These are phyloP conservation scores for Drosophila dives DNA, from an alignment of 2,888 invertebrate genomes.

Conservation along the genomic window DNA sequence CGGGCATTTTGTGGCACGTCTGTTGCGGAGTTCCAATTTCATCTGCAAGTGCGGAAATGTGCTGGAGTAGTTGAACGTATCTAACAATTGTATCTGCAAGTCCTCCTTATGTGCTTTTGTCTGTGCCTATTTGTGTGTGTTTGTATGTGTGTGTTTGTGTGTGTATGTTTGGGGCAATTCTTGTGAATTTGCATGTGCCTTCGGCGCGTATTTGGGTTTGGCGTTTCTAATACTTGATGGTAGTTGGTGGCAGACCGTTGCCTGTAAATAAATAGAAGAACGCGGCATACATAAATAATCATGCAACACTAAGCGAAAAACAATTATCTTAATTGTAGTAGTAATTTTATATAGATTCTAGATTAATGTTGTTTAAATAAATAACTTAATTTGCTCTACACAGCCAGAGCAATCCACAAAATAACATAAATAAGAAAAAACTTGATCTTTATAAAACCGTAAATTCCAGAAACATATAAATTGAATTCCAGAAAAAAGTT, in stretches of 20 bases:
- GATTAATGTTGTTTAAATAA: background rate
- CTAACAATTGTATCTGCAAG: conserved; percentile 60
- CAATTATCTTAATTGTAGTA: background rate
- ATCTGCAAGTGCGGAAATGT: conserved; percentile 64
- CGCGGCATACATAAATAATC: conserved; percentile 48
- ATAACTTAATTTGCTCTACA: too few relatives aligned
- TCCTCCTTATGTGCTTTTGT: conserved; percentile 34
- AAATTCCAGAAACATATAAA: too few relatives aligned
- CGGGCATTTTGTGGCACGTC: conserved; percentile 57
- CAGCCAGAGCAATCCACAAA: too few relatives aligned
- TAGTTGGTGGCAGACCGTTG: conserved; percentile 32
- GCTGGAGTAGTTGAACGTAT: conserved; percentile 49
- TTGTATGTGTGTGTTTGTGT: conserved; percentile 5
- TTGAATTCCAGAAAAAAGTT: background rate
- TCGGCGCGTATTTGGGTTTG: conserved; percentile 49
- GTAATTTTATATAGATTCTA: background rate
- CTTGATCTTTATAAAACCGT: too few relatives aligned
- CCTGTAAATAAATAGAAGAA: conserved; percentile 57
- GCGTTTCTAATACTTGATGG: conserved; percentile 63
- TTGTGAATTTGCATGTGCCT: conserved; percentile 66
- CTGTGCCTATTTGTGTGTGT: conserved; percentile 17
- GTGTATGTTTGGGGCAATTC: conserved; percentile 47
- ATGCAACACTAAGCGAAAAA: conserved; percentile 17
- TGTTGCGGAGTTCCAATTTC: conserved; percentile 31
- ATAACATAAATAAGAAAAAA: too few relatives aligned